These are phyloP conservation scores for Leucoma salicis DNA, from an alignment of 2,888 invertebrate genomes.

Conservation along the genomic window DNA sequence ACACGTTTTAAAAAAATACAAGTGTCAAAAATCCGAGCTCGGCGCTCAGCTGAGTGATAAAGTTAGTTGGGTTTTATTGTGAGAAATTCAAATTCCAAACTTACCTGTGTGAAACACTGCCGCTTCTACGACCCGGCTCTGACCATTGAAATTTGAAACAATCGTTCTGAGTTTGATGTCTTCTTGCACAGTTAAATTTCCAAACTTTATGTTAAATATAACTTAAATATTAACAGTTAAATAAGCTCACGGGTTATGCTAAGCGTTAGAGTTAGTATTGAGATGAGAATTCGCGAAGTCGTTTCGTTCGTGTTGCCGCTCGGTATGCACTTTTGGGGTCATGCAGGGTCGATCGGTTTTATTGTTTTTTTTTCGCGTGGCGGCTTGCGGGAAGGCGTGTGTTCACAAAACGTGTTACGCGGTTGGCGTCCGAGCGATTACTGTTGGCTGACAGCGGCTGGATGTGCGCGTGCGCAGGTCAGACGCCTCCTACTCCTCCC, in stretches of 20 bases:
- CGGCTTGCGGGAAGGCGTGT: slow-evolving; percentile 23
- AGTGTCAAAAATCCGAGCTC: slow-evolving; percentile 41
- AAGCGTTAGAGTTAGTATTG: slow-evolving; percentile 53
- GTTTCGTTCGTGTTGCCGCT: slow-evolving; percentile 71
- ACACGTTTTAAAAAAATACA: slow-evolving; percentile 49
- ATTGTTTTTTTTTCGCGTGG: slow-evolving; percentile 44
- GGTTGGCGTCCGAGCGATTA: slow-evolving; percentile 68
- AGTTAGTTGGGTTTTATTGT: slow-evolving; percentile 4
- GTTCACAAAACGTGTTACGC: slow-evolving; percentile 47
- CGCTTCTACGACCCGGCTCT: slow-evolving; percentile 38
- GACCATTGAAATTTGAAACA: slow-evolving; percentile 41
- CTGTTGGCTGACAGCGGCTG: slow-evolving; percentile 32
- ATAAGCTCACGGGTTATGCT: slow-evolving; percentile 65
- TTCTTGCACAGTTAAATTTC: slow-evolving; percentile 51
- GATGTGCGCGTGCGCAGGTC: slow-evolving; percentile 22
- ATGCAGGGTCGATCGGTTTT: slow-evolving; percentile 64
- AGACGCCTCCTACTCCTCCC: slow-evolving; percentile 40
- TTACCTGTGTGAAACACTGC: slow-evolving; percentile 57
- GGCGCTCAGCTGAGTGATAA: slow-evolving; percentile 32
- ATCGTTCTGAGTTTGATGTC: slow-evolving; percentile 30
- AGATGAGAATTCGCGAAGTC: slow-evolving; percentile 51
- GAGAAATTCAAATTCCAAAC: slow-evolving; percentile 28
- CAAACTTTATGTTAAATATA: slow-evolving; percentile 60
- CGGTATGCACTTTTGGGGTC: slow-evolving; percentile 69
- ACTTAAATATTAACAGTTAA: slow-evolving; percentile 48